Evolutionary conservation across 23 tunicate species (phyloP).

Genomic region (Aplidium turbinatum): DNA sequence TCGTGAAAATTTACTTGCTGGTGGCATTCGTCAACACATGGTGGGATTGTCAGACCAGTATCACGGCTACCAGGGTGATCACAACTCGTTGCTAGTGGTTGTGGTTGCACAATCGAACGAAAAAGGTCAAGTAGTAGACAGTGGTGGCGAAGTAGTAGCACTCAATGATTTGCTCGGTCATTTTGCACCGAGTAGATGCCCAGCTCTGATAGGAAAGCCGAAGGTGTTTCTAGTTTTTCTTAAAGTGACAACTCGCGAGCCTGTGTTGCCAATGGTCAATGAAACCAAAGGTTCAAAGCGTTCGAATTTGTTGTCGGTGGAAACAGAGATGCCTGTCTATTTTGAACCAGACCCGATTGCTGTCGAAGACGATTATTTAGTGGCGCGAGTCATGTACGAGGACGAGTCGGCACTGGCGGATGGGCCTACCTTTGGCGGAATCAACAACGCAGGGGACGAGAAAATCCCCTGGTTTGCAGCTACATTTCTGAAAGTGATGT

Average conservation of each 20-base stretch:
- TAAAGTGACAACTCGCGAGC: constrained; percentile 54
- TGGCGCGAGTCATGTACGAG: constrained; percentile 77
- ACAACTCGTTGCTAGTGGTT: constrained; percentile 63
- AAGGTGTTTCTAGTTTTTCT: constrained; percentile 65
- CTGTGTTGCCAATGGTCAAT: constrained; percentile 30
- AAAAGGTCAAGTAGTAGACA: constrained; percentile 47
- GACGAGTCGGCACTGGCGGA: constrained; percentile 43
- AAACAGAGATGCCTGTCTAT: constrained; percentile 8
- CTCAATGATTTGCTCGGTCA: constrained; percentile 44
- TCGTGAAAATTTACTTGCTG: constrained; percentile 29
- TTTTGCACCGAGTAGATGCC: constrained; percentile 60
- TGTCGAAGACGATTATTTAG: constrained; percentile 56
- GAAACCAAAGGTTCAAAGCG: constrained; percentile 12
- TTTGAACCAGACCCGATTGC: constrained; percentile 67
- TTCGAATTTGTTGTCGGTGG: not conserved
- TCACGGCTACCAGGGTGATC: constrained; percentile 67
- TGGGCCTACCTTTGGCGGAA: constrained; percentile 81
- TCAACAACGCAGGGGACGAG: constrained; percentile 27
- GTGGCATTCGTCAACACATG: constrained; percentile 66
- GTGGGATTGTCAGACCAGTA: constrained; percentile 84
- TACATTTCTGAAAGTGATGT: constrained; percentile 28
- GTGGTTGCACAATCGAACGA: constrained; percentile 58
- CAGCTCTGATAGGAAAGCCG: constrained; percentile 78
- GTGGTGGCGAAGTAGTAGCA: constrained; percentile 18
- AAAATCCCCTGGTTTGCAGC: constrained; percentile 67